These are phyloP conservation scores for Hyles euphorbiae DNA, from an alignment of 1,140 invertebrate genomes.

Conservation along the genomic window DNA sequence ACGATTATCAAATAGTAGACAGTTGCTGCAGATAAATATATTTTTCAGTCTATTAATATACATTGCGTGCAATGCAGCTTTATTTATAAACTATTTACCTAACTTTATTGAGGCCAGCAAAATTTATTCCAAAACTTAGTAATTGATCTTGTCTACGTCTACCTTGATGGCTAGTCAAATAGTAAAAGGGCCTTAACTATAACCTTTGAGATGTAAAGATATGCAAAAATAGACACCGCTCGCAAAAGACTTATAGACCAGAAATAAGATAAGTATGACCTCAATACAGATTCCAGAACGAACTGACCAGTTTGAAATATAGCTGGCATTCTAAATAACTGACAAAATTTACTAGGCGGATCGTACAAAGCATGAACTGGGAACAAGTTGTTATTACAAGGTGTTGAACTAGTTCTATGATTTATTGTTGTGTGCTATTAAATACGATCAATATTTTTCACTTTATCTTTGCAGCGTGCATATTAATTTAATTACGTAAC, in stretches of 20 bases:
- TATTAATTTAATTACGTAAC: constrained; percentile 27
- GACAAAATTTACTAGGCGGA: constrained; percentile 34
- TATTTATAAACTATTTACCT: too few species aligned
- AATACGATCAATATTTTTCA: constrained; percentile 37
- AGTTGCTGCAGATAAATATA: too few species aligned
- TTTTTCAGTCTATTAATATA: too few species aligned
- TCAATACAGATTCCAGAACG: constrained; percentile 29
- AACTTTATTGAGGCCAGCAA: constrained; percentile 9
- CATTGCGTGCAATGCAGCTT: too few species aligned
- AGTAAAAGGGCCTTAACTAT: constrained; percentile 11
- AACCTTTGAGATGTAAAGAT: constrained; percentile 20
- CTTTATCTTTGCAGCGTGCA: constrained; percentile 31
- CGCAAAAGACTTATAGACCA: constrained; percentile 22
- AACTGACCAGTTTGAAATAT: constrained; percentile 31
- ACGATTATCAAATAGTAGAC: too few species aligned
- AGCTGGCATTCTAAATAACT: constrained; percentile 34
- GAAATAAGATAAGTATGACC: constrained; percentile 34
- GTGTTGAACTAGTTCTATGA: constrained; percentile 44
- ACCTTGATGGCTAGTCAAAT: constrained; percentile 1
- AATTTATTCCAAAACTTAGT: constrained; percentile 11
- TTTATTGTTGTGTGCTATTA: constrained; percentile 38
- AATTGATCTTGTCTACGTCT: too few species aligned
- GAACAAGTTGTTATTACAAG: constrained; percentile 50
- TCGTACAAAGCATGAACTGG: constrained; percentile 31
- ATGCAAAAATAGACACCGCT: constrained; percentile 27